These are phyloP conservation scores for Excalfactoria chinensis DNA, from an alignment of 2,113 vertebrate genomes.

Conservation along the genomic window DNA sequence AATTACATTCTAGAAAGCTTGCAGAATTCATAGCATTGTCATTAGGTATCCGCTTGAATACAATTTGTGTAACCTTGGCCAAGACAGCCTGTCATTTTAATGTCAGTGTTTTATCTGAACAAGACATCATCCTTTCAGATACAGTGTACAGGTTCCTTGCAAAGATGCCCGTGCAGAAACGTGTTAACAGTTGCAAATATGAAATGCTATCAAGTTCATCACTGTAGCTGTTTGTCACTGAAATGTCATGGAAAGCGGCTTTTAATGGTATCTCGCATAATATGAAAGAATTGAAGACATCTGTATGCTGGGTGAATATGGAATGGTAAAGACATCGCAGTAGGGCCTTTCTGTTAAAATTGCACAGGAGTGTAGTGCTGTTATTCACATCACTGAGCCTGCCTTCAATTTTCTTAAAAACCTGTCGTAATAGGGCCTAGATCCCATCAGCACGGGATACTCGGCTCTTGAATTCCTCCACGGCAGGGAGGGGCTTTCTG, in stretches of 20 bases:
- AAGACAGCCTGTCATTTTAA: slow-evolving; percentile 93
- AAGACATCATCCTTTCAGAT: slow-evolving; percentile 89
- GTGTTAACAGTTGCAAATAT: slow-evolving; percentile 91
- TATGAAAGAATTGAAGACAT: slow-evolving; percentile 87
- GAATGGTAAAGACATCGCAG: slow-evolving; percentile 69
- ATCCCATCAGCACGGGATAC: background rate
- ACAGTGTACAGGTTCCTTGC: slow-evolving; percentile 83
- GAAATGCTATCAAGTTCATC: slow-evolving; percentile 90
- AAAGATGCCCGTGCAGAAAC: slow-evolving; percentile 83
- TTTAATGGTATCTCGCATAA: slow-evolving; percentile 89
- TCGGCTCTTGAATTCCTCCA: background rate
- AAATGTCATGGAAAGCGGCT: slow-evolving; percentile 90
- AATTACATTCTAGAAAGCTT: slow-evolving; percentile 92
- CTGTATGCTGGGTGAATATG: slow-evolving; percentile 82
- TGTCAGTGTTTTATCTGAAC: slow-evolving; percentile 91
- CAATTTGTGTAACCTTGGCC: slow-evolving; percentile 97
- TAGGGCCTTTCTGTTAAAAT: slow-evolving; percentile 70
- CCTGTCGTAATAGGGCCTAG: slow-evolving; percentile 14
- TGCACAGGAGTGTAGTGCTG: slow-evolving; percentile 44
- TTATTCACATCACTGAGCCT: slow-evolving; percentile 42
- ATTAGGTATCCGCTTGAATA: slow-evolving; percentile 89
- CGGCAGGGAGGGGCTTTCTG: background rate
- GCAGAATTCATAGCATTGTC: slow-evolving; percentile 92
- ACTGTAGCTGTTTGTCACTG: slow-evolving; percentile 92
- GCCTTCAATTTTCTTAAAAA: slow-evolving; percentile 62